These are phyloP conservation scores for Maccullochella peelii DNA, from an alignment of 2,113 vertebrate species.

Conservation along the genomic window DNA sequence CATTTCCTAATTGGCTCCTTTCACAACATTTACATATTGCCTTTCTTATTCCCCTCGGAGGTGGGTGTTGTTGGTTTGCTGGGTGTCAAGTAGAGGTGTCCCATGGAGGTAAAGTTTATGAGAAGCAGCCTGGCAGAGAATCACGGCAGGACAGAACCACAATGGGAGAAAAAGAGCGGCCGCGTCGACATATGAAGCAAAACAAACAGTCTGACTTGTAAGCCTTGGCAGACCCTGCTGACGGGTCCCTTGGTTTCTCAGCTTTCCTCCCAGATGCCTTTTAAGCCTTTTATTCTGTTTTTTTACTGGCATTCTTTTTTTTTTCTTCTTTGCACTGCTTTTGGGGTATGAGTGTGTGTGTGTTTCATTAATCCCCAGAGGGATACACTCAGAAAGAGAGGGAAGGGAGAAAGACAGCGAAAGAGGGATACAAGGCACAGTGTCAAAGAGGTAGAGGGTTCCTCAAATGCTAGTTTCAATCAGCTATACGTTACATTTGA, in stretches of 20 bases:
- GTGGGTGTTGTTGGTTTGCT: conserved; percentile 42
- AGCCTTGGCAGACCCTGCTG: conserved; percentile 71
- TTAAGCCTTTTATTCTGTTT: conserved; percentile 73
- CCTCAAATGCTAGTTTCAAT: conserved; percentile 32
- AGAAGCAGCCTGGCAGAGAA: conserved; percentile 26
- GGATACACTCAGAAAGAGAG: conserved; percentile 20
- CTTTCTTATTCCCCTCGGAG: conserved; percentile 23
- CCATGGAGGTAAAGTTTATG: conserved; percentile 49
- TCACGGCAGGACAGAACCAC: conserved; percentile 53
- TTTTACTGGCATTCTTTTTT: conserved; percentile 67
- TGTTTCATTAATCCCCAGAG: conserved; percentile 72
- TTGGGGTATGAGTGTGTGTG: conserved; percentile 48
- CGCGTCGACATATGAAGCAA: conserved; percentile 70
- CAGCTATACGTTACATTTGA: conserved; percentile 12
- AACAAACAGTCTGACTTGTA: conserved; percentile 78
- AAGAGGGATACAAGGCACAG: conserved; percentile 2
- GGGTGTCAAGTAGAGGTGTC: conserved; percentile 53
- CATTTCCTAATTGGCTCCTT: conserved; percentile 83
- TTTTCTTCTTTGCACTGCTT: conserved; percentile 40
- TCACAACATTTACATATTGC: conserved; percentile 85
- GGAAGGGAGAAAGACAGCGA: conserved; percentile 14
- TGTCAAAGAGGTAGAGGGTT: conserved; percentile 14
- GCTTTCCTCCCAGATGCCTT: conserved; percentile 80
- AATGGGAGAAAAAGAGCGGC: conserved; percentile 55
- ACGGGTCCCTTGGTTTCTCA: conserved; percentile 75